Conservation (phyloP, 2,797 vertebrate species). For the Myripristis murdjan region DNA sequence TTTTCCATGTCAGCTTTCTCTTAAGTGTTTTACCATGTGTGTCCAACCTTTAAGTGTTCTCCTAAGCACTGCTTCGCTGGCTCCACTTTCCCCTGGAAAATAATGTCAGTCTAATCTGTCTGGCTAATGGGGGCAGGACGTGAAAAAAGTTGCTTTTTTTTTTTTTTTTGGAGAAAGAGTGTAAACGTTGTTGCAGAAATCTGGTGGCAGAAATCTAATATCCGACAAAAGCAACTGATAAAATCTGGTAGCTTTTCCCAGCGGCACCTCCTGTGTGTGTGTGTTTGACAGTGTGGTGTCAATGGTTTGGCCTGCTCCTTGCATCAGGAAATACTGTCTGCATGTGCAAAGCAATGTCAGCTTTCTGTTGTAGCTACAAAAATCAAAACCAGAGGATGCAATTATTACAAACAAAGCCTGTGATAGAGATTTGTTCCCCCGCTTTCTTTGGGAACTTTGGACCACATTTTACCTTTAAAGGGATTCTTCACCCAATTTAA, state of each 20-base stretch:
- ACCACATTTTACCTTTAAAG: too few relatives aligned
- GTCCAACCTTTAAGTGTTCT: slow-evolving; percentile 6
- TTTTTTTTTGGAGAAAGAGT: too few relatives aligned
- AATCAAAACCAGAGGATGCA: too few relatives aligned
- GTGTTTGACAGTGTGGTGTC: background rate
- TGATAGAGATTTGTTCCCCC: too few relatives aligned
- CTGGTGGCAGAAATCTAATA: slow-evolving; percentile 1
- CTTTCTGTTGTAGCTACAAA: too few relatives aligned
- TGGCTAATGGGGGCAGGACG: background rate
- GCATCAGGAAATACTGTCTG: too few relatives aligned
- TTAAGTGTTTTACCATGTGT: slow-evolving; percentile 57
- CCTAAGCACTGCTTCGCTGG: slow-evolving; percentile 13
- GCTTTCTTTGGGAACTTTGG: too few relatives aligned
- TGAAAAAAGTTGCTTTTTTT: background rate
- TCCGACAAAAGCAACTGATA: background rate
- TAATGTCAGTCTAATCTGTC: too few relatives aligned
- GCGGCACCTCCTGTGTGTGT: background rate
- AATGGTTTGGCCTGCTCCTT: background rate
- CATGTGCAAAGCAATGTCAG: too few relatives aligned
- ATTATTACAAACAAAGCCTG: too few relatives aligned
- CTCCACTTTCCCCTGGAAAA: slow-evolving; percentile 21
- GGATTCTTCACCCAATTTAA: too few relatives aligned
- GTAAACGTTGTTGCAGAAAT: too few relatives aligned
- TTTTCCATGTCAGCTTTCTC: slow-evolving; percentile 35
- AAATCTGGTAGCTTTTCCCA: background rate